These are phyloP conservation scores for Lasiurus borealis DNA, from an alignment of 2,113 vertebrate genomes.

Conservation along the genomic window DNA sequence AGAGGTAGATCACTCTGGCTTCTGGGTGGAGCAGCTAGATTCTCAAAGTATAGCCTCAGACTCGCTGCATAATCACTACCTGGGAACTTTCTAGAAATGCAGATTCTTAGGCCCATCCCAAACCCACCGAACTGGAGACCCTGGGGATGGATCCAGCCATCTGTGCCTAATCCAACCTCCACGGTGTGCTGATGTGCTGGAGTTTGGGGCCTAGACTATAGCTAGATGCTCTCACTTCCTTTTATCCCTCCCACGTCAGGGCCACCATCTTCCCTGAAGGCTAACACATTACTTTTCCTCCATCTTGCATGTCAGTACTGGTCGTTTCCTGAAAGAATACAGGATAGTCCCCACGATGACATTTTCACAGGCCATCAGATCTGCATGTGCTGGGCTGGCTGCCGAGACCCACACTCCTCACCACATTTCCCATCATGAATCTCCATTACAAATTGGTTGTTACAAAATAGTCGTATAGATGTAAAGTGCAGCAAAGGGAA, in stretches of 20 bases:
- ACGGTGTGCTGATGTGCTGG: not conserved
- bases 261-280: not conserved
- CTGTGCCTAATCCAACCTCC: not conserved
- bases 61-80: not conserved
- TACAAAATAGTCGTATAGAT: not conserved
- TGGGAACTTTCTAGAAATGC: not conserved
- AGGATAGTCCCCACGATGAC: not conserved
- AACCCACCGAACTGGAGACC: not conserved
- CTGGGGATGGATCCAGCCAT: too few relatives aligned
- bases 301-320: not conserved
- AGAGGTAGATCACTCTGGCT: not conserved
- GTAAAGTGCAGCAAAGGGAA: not conserved
- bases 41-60: not conserved
- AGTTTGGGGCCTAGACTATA: not conserved
- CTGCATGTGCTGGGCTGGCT: not conserved
- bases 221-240: accelerated
- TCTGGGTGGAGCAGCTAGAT: not conserved
- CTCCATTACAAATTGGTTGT: not conserved
- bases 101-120: not conserved
- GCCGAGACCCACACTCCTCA: not conserved
- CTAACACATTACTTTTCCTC: not conserved
- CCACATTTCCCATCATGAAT: too few relatives aligned
- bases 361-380: not conserved
- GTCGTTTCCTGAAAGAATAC: not conserved
- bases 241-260: not conserved